Evolutionary conservation across 2,797 vertebrate genomes (phyloP).

Genomic region (Bucorvus abyssinicus): DNA sequence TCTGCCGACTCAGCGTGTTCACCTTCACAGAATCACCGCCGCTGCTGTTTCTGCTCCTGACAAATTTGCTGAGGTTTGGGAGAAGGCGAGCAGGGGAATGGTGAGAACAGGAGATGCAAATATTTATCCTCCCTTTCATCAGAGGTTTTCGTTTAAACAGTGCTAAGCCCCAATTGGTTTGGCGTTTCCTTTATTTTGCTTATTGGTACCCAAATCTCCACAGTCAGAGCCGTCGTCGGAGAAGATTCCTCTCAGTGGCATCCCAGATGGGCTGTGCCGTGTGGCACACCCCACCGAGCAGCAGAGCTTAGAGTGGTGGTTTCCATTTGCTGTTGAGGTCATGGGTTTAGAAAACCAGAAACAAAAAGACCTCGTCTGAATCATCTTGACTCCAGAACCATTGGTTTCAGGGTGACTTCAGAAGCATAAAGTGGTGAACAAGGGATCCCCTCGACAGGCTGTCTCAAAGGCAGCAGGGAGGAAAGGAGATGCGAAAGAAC

Average conservation of each 20-base stretch:
- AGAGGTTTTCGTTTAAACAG: background rate
- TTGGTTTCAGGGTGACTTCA: background rate
- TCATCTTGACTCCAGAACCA: background rate
- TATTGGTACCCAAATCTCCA: background rate
- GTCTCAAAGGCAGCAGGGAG: background rate
- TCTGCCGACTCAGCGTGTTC: constrained; percentile 10
- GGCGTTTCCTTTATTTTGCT: background rate
- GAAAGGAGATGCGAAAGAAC: background rate
- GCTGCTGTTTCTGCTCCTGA: background rate
- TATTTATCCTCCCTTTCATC: background rate
- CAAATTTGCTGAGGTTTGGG: background rate
- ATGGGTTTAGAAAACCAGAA: background rate
- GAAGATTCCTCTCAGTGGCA: background rate
- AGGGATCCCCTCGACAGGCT: background rate
- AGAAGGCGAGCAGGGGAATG: background rate
- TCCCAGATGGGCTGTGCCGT: background rate
- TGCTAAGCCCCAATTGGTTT: background rate
- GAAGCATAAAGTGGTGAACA: background rate
- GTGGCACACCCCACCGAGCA: background rate
- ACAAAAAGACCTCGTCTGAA: background rate
- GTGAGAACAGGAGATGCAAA: background rate
- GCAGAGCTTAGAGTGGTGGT: background rate
- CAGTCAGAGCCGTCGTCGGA: background rate
- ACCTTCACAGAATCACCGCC: accelerated
- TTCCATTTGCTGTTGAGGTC: background rate